Evolutionary conservation across 1,140 invertebrate genomes (phyloP), one percentile per base, ranked within the genome.

Genomic region (Bombus balteatus): DNA sequence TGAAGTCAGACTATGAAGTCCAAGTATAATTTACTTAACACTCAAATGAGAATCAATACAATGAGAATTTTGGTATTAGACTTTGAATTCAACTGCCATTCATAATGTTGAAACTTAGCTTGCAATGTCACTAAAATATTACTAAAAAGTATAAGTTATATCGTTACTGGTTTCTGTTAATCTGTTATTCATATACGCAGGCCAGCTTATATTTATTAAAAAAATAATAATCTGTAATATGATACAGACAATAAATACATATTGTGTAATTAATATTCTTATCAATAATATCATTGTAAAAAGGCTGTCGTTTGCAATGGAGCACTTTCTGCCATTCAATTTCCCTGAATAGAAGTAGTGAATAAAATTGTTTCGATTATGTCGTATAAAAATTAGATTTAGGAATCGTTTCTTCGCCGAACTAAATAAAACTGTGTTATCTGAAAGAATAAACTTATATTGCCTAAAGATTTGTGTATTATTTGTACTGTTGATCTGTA

Each of bases 181-280:
- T 59, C 9, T 39, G 43, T 72, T 81, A 68, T 81, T 81, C 80
- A 34, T 53, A 68, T 57, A 12, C 59, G 10, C 70, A 74, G 41
- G 39, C 53, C n/a, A 75, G 39, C 65, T 43, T 65, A 72, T 39
- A 59, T 59, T 88, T 82, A 82, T 89, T 81, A 88, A 43, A 86
- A 85, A 85, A 88, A 72, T 89, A 88, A 72, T 89, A 89, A 84
- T 77, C 53, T 84, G 37, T 22, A 85, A 77, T 71, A 77, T 76
- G 22, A 10, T 82, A 59, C 32, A 71, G 34, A 71, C 15, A 80
- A 71, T 85, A 79, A 85, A 71, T 66, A 81, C 34, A 75, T 22
- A 22, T 83, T 62, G 37, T 53, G 41, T 82, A 75, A 83, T 43
- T 62, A 59, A 73, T 74, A 62, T 76, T 62, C 22, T 66, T 71